These are phyloP conservation scores for Hippocampus mohnikei DNA, from an alignment of 2,113 vertebrate species.

Conservation along the genomic window DNA sequence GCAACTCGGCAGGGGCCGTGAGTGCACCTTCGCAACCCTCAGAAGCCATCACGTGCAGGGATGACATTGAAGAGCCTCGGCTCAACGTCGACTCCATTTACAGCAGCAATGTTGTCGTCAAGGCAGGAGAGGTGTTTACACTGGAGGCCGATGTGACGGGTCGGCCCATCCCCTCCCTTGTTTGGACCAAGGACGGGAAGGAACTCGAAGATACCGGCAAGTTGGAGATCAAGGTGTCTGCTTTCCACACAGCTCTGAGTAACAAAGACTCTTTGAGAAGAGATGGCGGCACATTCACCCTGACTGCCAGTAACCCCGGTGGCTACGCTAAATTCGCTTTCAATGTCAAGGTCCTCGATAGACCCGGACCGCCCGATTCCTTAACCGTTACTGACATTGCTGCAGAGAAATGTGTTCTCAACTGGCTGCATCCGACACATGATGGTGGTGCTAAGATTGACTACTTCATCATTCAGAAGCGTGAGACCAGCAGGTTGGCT, in stretches of 20 bases:
- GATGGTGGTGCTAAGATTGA: constrained; percentile 96
- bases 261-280: constrained; percentile 90
- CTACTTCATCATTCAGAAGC: constrained; percentile 90
- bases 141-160: constrained; percentile 89
- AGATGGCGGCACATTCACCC: constrained; percentile 84
- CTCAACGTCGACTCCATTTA: constrained; percentile 87
- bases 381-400: constrained; percentile 84
- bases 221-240: constrained; percentile 87
- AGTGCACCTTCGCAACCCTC: constrained; percentile 92
- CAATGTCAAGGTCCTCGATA: constrained; percentile 93
- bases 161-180: constrained; percentile 85
- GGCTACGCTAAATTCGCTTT: constrained; percentile 94
- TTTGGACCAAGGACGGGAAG: constrained; percentile 94
- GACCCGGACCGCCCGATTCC: constrained; percentile 93
- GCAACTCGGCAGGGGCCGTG: constrained; percentile 89
- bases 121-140: constrained; percentile 92
- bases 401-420: constrained; percentile 90
- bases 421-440: constrained; percentile 90
- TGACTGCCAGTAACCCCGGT: constrained; percentile 94
- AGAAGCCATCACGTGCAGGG: constrained; percentile 88
- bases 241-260: constrained; percentile 85
- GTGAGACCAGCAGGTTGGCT: constrained; percentile 94
- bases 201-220: constrained; percentile 89
- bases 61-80: constrained; percentile 91
- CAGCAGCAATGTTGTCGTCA: constrained; percentile 83